phyloP scores from a whole-genome alignment of 1,140 invertebrate genomes.

The Ceratina calcarata region DNA sequence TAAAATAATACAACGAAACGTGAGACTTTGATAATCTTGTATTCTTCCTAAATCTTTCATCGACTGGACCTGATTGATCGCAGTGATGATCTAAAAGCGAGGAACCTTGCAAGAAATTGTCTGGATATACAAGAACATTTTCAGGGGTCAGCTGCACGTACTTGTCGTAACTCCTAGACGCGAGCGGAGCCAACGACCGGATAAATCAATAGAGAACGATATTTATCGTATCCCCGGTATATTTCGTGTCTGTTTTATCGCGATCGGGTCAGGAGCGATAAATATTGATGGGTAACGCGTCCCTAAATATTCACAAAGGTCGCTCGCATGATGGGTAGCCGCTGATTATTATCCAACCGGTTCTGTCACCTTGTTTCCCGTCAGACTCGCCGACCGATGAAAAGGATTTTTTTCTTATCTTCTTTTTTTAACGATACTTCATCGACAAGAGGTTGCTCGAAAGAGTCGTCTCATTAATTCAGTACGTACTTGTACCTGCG shows the following conservation, averaged over 20 bases:
- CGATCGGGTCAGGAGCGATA: constrained; percentile 7
- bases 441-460: constrained; percentile 53
- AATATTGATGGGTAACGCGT: constrained; percentile 27
- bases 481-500: constrained; percentile 53
- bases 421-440: constrained; percentile 56
- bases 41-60: too few relatives aligned
- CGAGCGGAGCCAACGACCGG: neutral
- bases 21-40: too few relatives aligned
- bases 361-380: constrained; percentile 15
- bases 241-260: constrained; percentile 21
- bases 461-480: constrained; percentile 67
- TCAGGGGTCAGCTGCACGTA: constrained; percentile 3
- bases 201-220: constrained; percentile 36
- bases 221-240: constrained; percentile 22
- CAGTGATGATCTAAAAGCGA: too few relatives aligned
- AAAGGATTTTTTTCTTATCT: neutral
- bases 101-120: too few relatives aligned
- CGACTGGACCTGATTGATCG: too few relatives aligned
- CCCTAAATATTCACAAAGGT: constrained; percentile 40
- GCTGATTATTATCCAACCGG: constrained; percentile 30
- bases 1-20: too few relatives aligned
- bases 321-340: neutral
- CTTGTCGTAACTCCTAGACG: constrained; percentile 1
- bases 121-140: too few relatives aligned
- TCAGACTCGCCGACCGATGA: neutral